Base-by-base conservation (phyloP, 2,888 invertebrate species). In the Himalopsyche tibetana region DNA sequence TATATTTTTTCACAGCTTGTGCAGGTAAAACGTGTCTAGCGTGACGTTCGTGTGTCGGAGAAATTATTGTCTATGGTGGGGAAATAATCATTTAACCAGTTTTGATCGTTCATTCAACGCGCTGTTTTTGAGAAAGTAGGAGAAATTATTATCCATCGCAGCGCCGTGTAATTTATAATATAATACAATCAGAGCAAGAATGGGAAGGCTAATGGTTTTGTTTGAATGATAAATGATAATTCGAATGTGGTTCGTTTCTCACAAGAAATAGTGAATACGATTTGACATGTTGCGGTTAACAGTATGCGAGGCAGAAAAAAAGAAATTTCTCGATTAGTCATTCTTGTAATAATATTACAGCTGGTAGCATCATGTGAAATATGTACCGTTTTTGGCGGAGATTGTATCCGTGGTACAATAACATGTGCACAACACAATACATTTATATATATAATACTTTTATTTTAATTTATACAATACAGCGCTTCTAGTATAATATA, bases 151-250 rank as follows among this genome's bases (percentile, higher is more conserved):
- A 63, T 63, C 9, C 19, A 63, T 19, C 63, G 51, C 51, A 51
- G 15, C 51, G 12, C 51, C 12, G 4, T 51, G 51, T 51, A 51
- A 51, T 51, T 51, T 51, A 51, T 51, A 51, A 51, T 51, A 63
- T 19, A 63, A 63, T 63, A 63, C 19, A 63, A 63, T 63, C 63
- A 28, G 19, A n/a, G 63, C 19, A 28, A 63, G 63, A 63, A 63
- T 28, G 63, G 8, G 19, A 19, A 9, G 63, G 63, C 28, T 63
- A 63, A 63, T 63, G 63, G 28, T 19, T 63, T 63, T 63, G 63
- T 63, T 63, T 63, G 63, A 63, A 63, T 63, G 63, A 63, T n/a
- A 63, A 63, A 63, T 63, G 63, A 63, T 63, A 63, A 63, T 63
- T 63, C 63, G 63, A n/a, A 19, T 63, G 63, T 63, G 63, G n/a